These are phyloP conservation scores for Phenganax subtilis DNA, from an alignment of 92 coral and sea anemone genomes.

Conservation along the genomic window DNA sequence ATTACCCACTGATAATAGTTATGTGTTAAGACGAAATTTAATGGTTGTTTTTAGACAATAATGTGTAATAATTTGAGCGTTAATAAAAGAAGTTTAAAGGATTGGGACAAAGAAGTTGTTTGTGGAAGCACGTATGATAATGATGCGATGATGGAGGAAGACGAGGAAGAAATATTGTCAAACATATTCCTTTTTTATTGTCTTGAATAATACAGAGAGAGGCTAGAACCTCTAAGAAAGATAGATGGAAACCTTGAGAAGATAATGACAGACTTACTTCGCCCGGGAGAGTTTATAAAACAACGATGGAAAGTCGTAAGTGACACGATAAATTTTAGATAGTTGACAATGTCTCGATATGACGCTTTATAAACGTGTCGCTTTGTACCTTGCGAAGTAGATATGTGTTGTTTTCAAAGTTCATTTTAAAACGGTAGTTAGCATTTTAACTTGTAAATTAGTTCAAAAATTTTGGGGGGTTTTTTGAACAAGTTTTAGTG, in stretches of 20 bases:
- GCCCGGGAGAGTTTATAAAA: conserved; percentile 89
- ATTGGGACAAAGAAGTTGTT: no score
- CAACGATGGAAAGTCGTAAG: conserved; percentile 99
- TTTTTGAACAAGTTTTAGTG: neutral
- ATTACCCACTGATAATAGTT: no score
- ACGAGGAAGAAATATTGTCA: conserved; percentile 28
- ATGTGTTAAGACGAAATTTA: no score
- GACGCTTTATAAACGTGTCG: neutral
- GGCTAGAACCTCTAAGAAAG: conserved; percentile 5
- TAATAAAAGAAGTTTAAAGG: no score
- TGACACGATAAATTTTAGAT: conserved; percentile 20
- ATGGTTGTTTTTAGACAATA: no score
- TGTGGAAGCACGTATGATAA: neutral
- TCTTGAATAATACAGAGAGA: conserved; percentile 8
- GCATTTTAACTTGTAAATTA: neutral
- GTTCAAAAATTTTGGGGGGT: neutral
- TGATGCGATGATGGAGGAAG: conserved; percentile 38
- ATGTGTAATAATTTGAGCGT: no score
- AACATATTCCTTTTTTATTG: neutral
- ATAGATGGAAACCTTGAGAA: conserved; percentile 13
- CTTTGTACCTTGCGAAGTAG: neutral
- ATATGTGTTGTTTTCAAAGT: neutral
- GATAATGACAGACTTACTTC: conserved; percentile 97
- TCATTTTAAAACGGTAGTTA: neutral
- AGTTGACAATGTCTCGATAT: conserved; percentile 21